phyloP scores from a whole-genome alignment of 1,140 invertebrate species.

The Andricus grossulariae region DNA sequence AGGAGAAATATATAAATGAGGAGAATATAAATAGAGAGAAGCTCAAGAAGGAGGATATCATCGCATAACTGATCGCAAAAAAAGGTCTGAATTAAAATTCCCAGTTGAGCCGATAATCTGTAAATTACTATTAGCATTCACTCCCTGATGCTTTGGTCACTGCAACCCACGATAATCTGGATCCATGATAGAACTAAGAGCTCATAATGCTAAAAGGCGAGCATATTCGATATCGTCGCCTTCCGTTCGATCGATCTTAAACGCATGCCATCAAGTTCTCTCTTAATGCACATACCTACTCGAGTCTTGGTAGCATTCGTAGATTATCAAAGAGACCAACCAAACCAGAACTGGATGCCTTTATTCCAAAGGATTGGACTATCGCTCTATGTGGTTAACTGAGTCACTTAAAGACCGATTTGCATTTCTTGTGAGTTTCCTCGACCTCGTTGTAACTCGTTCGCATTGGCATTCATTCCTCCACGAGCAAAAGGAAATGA shows the following conservation, averaged over 20 bases:
- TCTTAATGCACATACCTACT: neutral
- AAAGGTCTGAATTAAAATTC: too few species aligned
- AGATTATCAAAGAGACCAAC: constrained; percentile 13
- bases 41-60: too few species aligned
- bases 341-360: neutral
- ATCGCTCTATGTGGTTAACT: constrained; percentile 1
- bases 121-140: too few species aligned
- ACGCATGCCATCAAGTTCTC: constrained; percentile 33
- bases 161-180: constrained; percentile 34
- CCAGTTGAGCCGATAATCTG: too few species aligned
- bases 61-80: too few species aligned
- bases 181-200: constrained; percentile 52
- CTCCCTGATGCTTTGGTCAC: too few species aligned
- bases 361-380: constrained; percentile 13
- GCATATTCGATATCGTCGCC: constrained; percentile 50
- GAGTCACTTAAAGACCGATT: neutral
- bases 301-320: neutral
- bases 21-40: too few species aligned
- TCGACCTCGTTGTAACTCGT: neutral
- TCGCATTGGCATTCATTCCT: neutral
- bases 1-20: too few species aligned
- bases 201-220: constrained; percentile 48
- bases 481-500: neutral
- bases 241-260: constrained; percentile 57
- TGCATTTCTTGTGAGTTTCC: constrained; percentile 11